phyloP scores from a whole-genome alignment of 2,888 invertebrate genomes.

The Thecocarcelia acutangulata region DNA sequence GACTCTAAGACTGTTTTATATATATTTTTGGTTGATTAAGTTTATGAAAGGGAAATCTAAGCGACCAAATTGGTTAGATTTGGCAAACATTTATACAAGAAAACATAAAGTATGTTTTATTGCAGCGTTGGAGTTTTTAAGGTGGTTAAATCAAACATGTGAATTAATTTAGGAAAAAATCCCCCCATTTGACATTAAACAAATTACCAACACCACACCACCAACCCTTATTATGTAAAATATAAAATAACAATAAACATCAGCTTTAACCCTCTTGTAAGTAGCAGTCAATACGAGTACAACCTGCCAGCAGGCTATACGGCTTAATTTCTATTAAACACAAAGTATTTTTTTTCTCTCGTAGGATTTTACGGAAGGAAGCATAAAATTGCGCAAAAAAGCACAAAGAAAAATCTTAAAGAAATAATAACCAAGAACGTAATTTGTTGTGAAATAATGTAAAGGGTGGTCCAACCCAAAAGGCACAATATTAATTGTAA shows the following conservation, averaged over 20 bases:
- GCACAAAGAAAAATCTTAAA: conserved; percentile 32
- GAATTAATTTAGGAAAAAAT: conserved; percentile 43
- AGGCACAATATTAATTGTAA: too few species aligned
- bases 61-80: too few species aligned
- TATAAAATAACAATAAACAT: not conserved
- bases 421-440: conserved; percentile 27
- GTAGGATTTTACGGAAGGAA: conserved; percentile 21
- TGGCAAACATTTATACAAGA: too few species aligned
- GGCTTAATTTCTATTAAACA: conserved; percentile 27
- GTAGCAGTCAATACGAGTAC: conserved; percentile 5
- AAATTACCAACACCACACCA: conserved; percentile 59
- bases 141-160: conserved; percentile 23
- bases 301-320: conserved; percentile 13
- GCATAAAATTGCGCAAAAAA: conserved; percentile 12
- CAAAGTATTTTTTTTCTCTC: not conserved
- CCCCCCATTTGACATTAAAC: conserved; percentile 59
- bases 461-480: too few species aligned
- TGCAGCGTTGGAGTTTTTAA: not conserved
- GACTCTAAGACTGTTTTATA: too few species aligned
- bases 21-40: too few species aligned
- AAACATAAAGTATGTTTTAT: not conserved
- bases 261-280: not conserved
- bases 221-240: not conserved
- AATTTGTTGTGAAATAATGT: conserved; percentile 2
- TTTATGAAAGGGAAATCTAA: too few species aligned